These are phyloP conservation scores for Luidia sarsii DNA, from an alignment of 53 echinoderm and acorn worm species.

Conservation along the genomic window DNA sequence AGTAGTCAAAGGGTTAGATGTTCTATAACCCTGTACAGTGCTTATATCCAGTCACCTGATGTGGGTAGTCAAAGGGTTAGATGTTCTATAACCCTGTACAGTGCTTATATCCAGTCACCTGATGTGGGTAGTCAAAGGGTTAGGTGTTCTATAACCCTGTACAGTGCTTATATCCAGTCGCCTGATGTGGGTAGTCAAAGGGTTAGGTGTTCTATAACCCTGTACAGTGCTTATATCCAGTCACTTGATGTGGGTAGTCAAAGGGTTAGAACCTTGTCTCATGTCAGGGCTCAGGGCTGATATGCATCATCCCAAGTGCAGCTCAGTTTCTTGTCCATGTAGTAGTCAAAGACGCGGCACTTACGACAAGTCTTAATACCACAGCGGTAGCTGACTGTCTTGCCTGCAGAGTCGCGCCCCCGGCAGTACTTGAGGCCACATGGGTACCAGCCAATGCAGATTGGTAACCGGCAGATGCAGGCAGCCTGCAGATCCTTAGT, in stretches of 20 bases:
- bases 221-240: neutral
- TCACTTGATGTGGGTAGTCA: neutral
- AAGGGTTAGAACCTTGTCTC: neutral
- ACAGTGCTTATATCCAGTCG: no score
- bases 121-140: no score
- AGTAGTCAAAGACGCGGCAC: slow-evolving; percentile 78
- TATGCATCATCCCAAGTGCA: slow-evolving; percentile 78
- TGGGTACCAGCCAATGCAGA: slow-evolving; percentile 98
- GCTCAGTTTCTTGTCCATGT: slow-evolving; percentile 66
- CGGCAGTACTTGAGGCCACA: slow-evolving; percentile 98
- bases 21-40: no score
- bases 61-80: no score
- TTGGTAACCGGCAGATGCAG: slow-evolving; percentile 82
- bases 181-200: no score
- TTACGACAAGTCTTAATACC: slow-evolving; percentile 96
- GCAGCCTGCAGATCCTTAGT: slow-evolving; percentile 61
- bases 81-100: no score
- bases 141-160: no score
- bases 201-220: neutral
- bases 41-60: no score
- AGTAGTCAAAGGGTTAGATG: no score
- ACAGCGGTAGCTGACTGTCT: slow-evolving; percentile 88
- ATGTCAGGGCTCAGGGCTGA: neutral
- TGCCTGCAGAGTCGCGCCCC: slow-evolving; percentile 94
- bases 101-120: no score